phyloP scores from a whole-genome alignment of 1,140 invertebrate genomes.

The Campoletis sonorensis region DNA sequence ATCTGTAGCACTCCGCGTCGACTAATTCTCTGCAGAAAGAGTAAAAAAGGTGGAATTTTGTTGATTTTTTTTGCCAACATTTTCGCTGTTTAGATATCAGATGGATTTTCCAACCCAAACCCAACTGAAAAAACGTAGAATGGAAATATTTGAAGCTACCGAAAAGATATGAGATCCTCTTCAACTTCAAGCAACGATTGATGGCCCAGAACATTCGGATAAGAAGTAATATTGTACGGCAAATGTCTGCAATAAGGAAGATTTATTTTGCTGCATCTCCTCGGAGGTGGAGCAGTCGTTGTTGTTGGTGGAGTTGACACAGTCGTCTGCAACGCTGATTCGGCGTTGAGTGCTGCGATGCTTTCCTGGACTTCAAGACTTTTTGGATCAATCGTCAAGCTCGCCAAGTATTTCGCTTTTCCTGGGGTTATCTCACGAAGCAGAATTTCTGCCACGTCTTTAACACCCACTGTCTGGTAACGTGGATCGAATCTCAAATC shows the following conservation, averaged over 20 bases:
- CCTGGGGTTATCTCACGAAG: conserved; percentile 77
- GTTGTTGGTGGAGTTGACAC: conserved; percentile 77
- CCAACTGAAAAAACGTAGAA: too few species aligned
- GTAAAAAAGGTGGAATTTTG: background rate
- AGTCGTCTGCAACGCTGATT: conserved; percentile 77
- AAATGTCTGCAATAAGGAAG: conserved; percentile 85
- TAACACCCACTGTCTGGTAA: conserved; percentile 75
- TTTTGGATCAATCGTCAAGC: conserved; percentile 81
- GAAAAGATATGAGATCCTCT: conserved; percentile 87
- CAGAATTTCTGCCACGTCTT: conserved; percentile 78
- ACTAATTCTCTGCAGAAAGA: conserved; percentile 82
- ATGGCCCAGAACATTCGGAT: conserved; percentile 88
- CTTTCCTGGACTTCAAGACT: conserved; percentile 83
- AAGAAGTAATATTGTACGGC: conserved; percentile 88
- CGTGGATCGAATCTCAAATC: conserved; percentile 83
- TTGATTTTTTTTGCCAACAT: too few species aligned
- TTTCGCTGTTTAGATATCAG: too few species aligned
- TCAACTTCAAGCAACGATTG: conserved; percentile 82
- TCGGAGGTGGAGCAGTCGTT: conserved; percentile 76
- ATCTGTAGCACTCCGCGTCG: conserved; percentile 90
- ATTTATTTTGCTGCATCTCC: conserved; percentile 82
- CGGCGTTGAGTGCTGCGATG: conserved; percentile 75
- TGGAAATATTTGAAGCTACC: conserved; percentile 66
- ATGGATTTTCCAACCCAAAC: too few species aligned
- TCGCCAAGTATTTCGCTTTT: conserved; percentile 78